These are phyloP conservation scores for Heterotis niloticus DNA, from an alignment of 2,113 vertebrate genomes.

Conservation along the genomic window DNA sequence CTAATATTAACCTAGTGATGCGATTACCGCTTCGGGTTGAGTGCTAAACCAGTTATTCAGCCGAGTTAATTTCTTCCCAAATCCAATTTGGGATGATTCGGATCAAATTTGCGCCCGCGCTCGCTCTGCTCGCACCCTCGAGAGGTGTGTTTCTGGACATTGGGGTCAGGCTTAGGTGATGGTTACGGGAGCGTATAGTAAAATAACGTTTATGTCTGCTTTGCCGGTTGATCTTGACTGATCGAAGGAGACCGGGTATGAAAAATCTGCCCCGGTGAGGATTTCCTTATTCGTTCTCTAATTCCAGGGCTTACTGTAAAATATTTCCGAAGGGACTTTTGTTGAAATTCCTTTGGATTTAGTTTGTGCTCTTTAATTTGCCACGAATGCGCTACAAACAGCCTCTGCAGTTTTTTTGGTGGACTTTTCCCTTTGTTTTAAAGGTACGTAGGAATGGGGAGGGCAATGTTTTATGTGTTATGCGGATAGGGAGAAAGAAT, in stretches of 20 bases:
- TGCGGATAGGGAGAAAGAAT: too few relatives aligned
- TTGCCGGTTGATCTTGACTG: slow-evolving; percentile 20
- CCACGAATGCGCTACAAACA: too few relatives aligned
- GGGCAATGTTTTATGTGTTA: too few relatives aligned
- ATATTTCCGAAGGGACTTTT: too few relatives aligned
- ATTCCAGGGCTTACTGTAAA: too few relatives aligned
- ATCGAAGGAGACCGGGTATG: slow-evolving; percentile 6
- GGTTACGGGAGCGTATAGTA: slow-evolving; percentile 29
- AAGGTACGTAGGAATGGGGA: too few relatives aligned
- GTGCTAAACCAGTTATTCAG: slow-evolving; percentile 64
- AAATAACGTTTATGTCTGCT: slow-evolving; percentile 25
- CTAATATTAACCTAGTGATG: slow-evolving; percentile 67
- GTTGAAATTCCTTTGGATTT: too few relatives aligned
- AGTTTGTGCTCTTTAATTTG: too few relatives aligned
- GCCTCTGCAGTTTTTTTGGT: too few relatives aligned
- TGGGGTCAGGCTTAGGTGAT: slow-evolving; percentile 29
- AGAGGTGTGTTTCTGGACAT: slow-evolving; percentile 24
- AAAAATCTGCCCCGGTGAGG: too few relatives aligned
- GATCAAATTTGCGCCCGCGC: slow-evolving; percentile 44
- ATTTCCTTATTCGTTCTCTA: too few relatives aligned
- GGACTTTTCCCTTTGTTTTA: too few relatives aligned
- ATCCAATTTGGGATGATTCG: slow-evolving; percentile 53
- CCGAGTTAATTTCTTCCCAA: slow-evolving; percentile 54
- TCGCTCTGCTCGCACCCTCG: slow-evolving; percentile 43
- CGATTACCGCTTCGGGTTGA: slow-evolving; percentile 64